Evolutionary conservation across 2,797 vertebrate genomes (phyloP), one percentile per base, ranked within the genome.

Genomic region (Sebastes paucispinis): DNA sequence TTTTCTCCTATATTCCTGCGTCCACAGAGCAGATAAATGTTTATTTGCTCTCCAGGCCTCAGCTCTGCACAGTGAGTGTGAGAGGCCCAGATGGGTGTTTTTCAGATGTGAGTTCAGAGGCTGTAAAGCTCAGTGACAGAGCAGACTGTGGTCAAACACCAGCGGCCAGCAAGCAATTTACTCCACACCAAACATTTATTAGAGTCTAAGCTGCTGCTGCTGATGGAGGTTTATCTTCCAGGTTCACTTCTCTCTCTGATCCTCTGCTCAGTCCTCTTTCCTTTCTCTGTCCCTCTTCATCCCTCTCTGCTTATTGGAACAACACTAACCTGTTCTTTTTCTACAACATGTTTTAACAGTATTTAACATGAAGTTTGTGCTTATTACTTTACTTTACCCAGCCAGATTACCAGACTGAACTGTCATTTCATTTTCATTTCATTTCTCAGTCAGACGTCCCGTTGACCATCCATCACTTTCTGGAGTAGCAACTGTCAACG

Each of bases 151-250:
- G 89, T 87, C 86, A 88, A 89, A 88, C 89, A 87, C 59, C 82
- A 87, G 85, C 73, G 43, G 72, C 82, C 74, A 85, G 86, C 90
- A 87, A 85, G 81, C 91, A 88, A 86, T 93, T 94, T 90, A 93
- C 90, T 93, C 88, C 85, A 84, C 88, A 85, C 83, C 88, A 92
- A 91, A 91, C 90, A 91, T 94, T 91, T 93, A 93, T 93, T 90
- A 90, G 89, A 87, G 84, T 59, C 87, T 88, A 87, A 89, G 82
- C 87, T 89, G 77, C 84, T 65, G 79, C 80, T 72, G 60, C 78
- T 85, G 90, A 83, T 89, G 80, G 82, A 83, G 83, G 55, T 86
- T 90, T 85, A 82, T 88, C 81, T 91, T 57, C 75, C 79, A 68
- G 81, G 76, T 87, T 75, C 73, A 72, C 67, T 70, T 69, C 71